These are phyloP conservation scores for Musca domestica DNA, from an alignment of 1,140 invertebrate genomes.

Conservation along the genomic window DNA sequence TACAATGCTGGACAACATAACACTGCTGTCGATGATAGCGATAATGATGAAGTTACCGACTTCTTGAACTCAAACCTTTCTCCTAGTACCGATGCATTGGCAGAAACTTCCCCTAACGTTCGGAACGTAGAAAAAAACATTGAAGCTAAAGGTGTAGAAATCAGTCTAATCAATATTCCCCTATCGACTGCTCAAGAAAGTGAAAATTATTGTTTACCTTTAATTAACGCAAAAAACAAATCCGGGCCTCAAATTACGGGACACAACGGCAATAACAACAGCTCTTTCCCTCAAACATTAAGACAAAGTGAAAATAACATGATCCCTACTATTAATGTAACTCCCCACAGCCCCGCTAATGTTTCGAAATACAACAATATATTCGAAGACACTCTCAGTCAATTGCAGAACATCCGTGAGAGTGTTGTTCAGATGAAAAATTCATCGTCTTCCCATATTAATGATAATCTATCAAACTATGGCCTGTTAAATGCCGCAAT, in stretches of 20 bases:
- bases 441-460: slow-evolving; percentile 37
- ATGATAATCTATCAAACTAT: slow-evolving; percentile 35
- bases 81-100: slow-evolving; percentile 28
- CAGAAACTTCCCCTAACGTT: background rate
- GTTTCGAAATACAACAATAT: slow-evolving; percentile 57
- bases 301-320: slow-evolving; percentile 41
- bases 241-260: too few relatives aligned
- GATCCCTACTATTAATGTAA: slow-evolving; percentile 83
- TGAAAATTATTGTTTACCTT: slow-evolving; percentile 49
- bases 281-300: too few relatives aligned
- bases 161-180: slow-evolving; percentile 3
- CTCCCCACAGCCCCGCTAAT: slow-evolving; percentile 73
- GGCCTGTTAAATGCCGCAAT: slow-evolving; percentile 40
- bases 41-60: slow-evolving; percentile 52
- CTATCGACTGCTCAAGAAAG: slow-evolving; percentile 35
- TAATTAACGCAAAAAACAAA: slow-evolving; percentile 37
- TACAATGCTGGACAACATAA: background rate
- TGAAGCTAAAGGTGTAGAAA: slow-evolving; percentile 24
- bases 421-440: slow-evolving; percentile 53
- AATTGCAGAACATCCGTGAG: slow-evolving; percentile 51
- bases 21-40: slow-evolving; percentile 42
- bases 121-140: slow-evolving; percentile 2
- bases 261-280: too few relatives aligned
- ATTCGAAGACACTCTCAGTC: slow-evolving; percentile 56
- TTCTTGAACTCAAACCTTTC: slow-evolving; percentile 48